Percentiles rank a stretch among this genome's conserved stretches.
Conservation (phyloP, 2,888 invertebrate species). For the Heteromyza rotundicornis region DNA sequence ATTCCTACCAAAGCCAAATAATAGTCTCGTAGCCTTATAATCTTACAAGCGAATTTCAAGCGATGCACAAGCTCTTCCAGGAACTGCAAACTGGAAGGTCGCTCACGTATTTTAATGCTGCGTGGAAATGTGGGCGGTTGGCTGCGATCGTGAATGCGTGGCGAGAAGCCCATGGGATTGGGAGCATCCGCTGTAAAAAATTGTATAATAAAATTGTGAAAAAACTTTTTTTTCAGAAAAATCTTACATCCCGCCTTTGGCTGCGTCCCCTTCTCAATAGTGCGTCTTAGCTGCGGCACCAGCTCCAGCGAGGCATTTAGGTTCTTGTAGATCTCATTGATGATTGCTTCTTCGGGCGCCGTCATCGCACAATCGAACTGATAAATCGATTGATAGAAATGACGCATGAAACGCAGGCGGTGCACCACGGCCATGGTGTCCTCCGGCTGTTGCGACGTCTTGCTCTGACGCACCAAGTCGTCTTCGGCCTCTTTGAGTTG, state of each 20-base stretch:
- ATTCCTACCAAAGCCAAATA: slow-evolving; percentile 78
- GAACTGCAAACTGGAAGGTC: slow-evolving; percentile 72
- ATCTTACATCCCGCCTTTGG: slow-evolving; percentile 64
- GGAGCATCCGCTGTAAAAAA: slow-evolving; percentile 72
- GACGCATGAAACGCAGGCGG: slow-evolving; percentile 84
- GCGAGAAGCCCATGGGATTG: slow-evolving; percentile 92
- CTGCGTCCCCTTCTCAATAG: slow-evolving; percentile 76
- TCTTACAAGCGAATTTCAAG: slow-evolving; percentile 81
- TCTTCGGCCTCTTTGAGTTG: slow-evolving; percentile 90
- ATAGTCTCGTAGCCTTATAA: slow-evolving; percentile 78
- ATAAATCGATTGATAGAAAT: slow-evolving; percentile 80
- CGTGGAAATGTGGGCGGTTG: slow-evolving; percentile 98
- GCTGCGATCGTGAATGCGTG: slow-evolving; percentile 92
- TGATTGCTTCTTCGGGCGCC: slow-evolving; percentile 63
- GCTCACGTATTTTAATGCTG: slow-evolving; percentile 87
- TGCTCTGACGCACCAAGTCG: slow-evolving; percentile 76
- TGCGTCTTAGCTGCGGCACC: slow-evolving; percentile 79
- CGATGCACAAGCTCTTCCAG: slow-evolving; percentile 82
- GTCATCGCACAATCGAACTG: slow-evolving; percentile 63
- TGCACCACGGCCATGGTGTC: slow-evolving; percentile 75
- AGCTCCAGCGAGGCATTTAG: slow-evolving; percentile 82
- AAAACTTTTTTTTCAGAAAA: neutral
- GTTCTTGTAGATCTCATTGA: slow-evolving; percentile 79
- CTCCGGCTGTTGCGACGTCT: slow-evolving; percentile 64
- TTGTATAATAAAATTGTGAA: too few species aligned